A percentile compares a stretch with the other conserved stretches of the same genome.
phyloP scores from a whole-genome alignment of 2,888 invertebrate genomes.

The Cephus spinipes region DNA sequence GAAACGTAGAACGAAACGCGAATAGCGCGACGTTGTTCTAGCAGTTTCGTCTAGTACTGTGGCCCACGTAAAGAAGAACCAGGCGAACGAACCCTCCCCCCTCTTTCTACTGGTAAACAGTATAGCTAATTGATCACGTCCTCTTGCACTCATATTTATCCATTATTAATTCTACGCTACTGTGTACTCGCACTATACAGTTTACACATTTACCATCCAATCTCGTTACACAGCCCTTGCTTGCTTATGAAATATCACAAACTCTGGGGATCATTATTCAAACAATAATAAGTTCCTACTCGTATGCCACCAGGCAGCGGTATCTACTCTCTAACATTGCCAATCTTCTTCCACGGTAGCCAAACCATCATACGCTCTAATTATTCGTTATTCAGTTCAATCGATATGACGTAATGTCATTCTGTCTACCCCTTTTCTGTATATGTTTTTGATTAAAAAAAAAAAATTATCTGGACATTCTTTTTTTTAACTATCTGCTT shows the following conservation, averaged over 20 bases:
- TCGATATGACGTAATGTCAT: not conserved
- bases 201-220: slow-evolving; percentile 37
- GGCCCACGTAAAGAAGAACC: not conserved
- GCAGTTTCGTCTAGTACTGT: not conserved
- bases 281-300: slow-evolving; percentile 43
- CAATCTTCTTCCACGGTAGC: not conserved
- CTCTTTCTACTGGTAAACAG: not conserved
- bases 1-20: not conserved
- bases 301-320: slow-evolving; percentile 17
- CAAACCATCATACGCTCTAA: not conserved
- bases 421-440: not conserved
- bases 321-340: slow-evolving; percentile 16
- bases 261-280: slow-evolving; percentile 43
- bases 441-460: not conserved
- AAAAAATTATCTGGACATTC: not conserved
- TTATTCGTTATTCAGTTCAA: not conserved
- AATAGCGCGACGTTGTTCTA: not conserved
- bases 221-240: slow-evolving; percentile 43
- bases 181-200: not conserved
- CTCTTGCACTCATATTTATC: slow-evolving; percentile 24
- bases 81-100: not conserved
- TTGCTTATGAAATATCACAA: slow-evolving; percentile 47
- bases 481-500: not conserved
- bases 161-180: slow-evolving; percentile 18
- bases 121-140: slow-evolving; percentile 24